phyloP scores from a whole-genome alignment of 2,113 vertebrate species.

The Tichodroma muraria region DNA sequence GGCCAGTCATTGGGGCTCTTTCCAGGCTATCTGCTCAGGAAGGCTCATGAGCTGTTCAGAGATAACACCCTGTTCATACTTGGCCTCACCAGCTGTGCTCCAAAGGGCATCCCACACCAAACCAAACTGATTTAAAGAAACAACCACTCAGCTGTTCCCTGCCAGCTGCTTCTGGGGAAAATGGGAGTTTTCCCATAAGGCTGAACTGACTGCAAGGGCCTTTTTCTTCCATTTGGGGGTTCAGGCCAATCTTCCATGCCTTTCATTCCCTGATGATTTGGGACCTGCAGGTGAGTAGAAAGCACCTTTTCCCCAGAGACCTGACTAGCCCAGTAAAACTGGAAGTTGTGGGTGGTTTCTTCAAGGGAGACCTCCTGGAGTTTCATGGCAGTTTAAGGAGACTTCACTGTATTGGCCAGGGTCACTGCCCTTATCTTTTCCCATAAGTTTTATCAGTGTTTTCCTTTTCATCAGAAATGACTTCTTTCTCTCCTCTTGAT shows the following conservation, averaged over 20 bases:
- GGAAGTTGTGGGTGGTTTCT: neutral
- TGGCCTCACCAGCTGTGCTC: neutral
- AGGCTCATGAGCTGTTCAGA: slow-evolving; percentile 6
- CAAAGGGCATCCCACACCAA: slow-evolving; percentile 2
- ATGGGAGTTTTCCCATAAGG: neutral
- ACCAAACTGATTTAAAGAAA: neutral
- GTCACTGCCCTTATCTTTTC: neutral
- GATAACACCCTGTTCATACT: neutral
- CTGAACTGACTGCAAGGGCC: neutral
- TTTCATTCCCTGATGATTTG: neutral
- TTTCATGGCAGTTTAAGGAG: neutral
- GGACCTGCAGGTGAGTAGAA: neutral
- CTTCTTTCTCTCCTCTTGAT: neutral
- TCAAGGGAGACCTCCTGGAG: neutral
- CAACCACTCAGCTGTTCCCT: neutral
- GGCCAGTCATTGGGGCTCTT: neutral
- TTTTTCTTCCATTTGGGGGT: neutral
- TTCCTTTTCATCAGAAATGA: neutral
- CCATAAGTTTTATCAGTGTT: slow-evolving; percentile 13
- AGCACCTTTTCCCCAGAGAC: neutral
- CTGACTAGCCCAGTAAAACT: neutral
- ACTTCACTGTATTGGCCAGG: neutral
- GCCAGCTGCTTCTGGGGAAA: neutral
- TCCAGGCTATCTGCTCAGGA: slow-evolving; percentile 28
- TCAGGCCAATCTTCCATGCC: neutral